Percentiles rank a stretch among this genome's conserved stretches.
phyloP scores from a whole-genome alignment of 2,888 invertebrate genomes.

The Tipula confusa region DNA sequence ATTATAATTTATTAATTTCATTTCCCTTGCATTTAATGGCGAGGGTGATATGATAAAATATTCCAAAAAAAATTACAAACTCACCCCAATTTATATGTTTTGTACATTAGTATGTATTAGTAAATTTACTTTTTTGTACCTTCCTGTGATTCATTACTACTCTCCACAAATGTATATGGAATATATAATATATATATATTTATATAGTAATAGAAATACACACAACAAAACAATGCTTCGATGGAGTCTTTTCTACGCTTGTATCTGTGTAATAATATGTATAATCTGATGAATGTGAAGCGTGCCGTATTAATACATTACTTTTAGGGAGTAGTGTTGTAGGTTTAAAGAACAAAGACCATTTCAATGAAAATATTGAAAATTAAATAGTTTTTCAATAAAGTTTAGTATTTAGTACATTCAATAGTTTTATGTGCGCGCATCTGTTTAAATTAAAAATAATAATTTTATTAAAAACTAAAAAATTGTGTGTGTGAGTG shows the following conservation, averaged over 20 bases:
- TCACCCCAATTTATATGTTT: not conserved
- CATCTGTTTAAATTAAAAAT: not conserved
- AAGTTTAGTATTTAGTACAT: not conserved
- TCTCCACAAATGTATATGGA: not conserved
- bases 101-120: not conserved
- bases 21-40: constrained; percentile 25
- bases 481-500: constrained; percentile 6
- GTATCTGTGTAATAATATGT: constrained; percentile 15
- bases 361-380: not conserved
- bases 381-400: not conserved
- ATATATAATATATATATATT: not conserved
- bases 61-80: not conserved
- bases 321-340: not conserved
- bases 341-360: constrained; percentile 12
- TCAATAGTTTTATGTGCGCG: not conserved
- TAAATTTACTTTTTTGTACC: not conserved
- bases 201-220: not conserved
- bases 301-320: constrained; percentile 26
- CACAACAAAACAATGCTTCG: constrained; percentile 28
- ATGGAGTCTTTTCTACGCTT: not conserved
- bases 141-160: constrained; percentile 29
- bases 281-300: constrained; percentile 20
- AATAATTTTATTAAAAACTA: not conserved
- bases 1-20: constrained; percentile 12
- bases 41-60: constrained; percentile 25